phyloP scores from a whole-genome alignment of 2,797 vertebrate genomes.

The Gadopsis bispinosus region DNA sequence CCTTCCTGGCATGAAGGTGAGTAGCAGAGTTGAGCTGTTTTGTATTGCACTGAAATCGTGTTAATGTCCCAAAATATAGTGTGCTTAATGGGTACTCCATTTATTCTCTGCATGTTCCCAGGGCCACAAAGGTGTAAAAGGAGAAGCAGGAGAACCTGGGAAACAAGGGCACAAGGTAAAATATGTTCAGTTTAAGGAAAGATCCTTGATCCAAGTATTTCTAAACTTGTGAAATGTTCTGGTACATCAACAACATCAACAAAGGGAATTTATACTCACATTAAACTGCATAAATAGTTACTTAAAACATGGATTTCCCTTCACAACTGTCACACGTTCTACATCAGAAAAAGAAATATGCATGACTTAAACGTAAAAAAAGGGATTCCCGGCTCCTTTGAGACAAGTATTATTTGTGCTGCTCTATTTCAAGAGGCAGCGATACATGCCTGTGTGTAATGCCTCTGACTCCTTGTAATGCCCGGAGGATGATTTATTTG shows the following conservation, averaged over 20 bases:
- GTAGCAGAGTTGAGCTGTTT: slow-evolving; percentile 15
- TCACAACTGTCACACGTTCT: slow-evolving; percentile 18
- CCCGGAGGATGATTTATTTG: slow-evolving; percentile 72
- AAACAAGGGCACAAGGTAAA: slow-evolving; percentile 98
- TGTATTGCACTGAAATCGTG: background rate
- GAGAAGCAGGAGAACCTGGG: slow-evolving; percentile 95
- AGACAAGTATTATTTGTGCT: slow-evolving; percentile 58
- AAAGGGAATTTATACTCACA: slow-evolving; percentile 19
- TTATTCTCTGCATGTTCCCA: slow-evolving; percentile 66
- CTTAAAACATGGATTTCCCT: slow-evolving; percentile 19
- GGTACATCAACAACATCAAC: slow-evolving; percentile 13
- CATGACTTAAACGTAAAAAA: slow-evolving; percentile 31
- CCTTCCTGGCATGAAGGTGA: slow-evolving; percentile 97
- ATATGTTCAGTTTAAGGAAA: background rate
- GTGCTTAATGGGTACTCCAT: background rate
- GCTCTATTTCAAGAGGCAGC: slow-evolving; percentile 63
- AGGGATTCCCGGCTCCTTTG: slow-evolving; percentile 35
- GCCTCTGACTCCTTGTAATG: slow-evolving; percentile 61
- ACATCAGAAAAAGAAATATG: slow-evolving; percentile 23
- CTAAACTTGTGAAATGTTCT: background rate
- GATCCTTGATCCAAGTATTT: background rate
- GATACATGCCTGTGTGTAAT: slow-evolving; percentile 62
- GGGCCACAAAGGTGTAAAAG: slow-evolving; percentile 97
- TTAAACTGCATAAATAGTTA: slow-evolving; percentile 28
- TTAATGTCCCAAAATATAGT: background rate